Conservation (phyloP, 2,113 vertebrate genomes). For the Tursiops truncatus region DNA sequence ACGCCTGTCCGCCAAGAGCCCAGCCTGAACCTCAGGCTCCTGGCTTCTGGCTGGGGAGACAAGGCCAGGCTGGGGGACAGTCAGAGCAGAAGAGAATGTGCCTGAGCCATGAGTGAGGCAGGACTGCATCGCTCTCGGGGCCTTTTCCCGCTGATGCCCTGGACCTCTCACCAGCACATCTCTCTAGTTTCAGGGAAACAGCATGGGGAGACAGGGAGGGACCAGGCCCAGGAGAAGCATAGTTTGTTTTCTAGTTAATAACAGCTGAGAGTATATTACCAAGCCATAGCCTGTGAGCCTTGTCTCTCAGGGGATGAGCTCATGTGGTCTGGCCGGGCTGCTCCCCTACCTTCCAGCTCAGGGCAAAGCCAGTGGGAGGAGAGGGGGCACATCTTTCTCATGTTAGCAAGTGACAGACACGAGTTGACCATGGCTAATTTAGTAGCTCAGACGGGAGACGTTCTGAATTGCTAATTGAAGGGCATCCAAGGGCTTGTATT, state of each 20-base stretch:
- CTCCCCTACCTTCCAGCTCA: background rate
- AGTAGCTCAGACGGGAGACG: background rate
- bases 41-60: no score
- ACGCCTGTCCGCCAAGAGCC: rapidly evolving
- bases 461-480: background rate
- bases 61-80: background rate
- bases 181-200: background rate
- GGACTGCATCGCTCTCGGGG: rapidly evolving
- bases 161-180: background rate
- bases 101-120: no score
- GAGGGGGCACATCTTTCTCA: background rate
- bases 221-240: background rate
- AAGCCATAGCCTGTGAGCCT: background rate
- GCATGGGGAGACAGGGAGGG: rapidly evolving
- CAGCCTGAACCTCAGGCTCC: background rate
- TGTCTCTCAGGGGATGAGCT: background rate
- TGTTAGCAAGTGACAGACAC: background rate
- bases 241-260: background rate
- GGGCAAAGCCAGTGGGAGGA: background rate
- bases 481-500: no score
- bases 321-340: background rate
- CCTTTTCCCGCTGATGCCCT: background rate
- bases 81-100: background rate
- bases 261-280: background rate
- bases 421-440: background rate